phyloP scores from a whole-genome alignment of 35 echinoderm and acorn worm species.

The Lytechinus variegatus region DNA sequence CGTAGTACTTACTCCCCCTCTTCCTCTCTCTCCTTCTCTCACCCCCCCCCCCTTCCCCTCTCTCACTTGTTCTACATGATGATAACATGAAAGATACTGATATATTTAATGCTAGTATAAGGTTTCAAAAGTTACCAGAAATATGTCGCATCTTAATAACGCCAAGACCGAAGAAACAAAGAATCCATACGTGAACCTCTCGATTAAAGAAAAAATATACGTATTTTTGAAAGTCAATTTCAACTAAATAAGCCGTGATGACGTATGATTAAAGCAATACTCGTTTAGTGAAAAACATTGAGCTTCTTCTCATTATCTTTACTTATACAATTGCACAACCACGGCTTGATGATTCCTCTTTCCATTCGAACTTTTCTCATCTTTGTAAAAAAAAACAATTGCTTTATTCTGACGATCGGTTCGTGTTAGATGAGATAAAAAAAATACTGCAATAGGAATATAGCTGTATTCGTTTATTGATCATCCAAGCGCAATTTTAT shows the following conservation, averaged over 20 bases:
- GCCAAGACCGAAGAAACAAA: not conserved
- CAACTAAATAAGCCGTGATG: not conserved
- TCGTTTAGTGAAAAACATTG: not conserved
- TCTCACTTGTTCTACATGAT: too few species aligned
- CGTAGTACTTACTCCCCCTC: too few species aligned
- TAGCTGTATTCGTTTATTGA: not conserved
- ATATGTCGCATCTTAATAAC: too few species aligned
- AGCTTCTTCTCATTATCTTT: not conserved
- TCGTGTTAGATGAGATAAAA: not conserved
- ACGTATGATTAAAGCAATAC: not conserved
- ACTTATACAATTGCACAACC: not conserved
- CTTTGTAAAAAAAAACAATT: not conserved
- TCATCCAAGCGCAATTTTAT: not conserved
- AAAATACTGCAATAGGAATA: not conserved
- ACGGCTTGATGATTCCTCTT: not conserved
- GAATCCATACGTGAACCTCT: not conserved
- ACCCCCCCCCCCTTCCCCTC: too few species aligned
- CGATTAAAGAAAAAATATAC: not conserved
- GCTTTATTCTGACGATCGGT: not conserved
- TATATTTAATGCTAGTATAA: too few species aligned
- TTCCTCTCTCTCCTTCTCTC: too few species aligned
- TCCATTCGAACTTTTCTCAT: not conserved
- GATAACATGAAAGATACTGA: too few species aligned
- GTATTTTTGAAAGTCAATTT: not conserved
- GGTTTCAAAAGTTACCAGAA: too few species aligned